phyloP scores from a whole-genome alignment of 2,888 invertebrate species.

The Dryocosmus kuriphilus region DNA sequence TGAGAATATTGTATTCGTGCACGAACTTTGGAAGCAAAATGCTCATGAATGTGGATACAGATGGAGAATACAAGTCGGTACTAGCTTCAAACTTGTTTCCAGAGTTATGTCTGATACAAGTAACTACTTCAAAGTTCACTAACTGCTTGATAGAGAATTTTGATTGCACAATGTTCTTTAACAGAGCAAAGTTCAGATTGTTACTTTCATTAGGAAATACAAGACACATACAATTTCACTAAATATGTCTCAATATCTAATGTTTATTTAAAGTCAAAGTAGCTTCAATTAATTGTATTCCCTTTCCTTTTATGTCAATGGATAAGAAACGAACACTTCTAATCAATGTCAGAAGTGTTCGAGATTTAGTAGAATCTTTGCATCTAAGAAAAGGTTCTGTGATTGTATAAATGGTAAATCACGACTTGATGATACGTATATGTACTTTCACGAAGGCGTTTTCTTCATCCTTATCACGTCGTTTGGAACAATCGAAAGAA shows the following conservation, averaged over 20 bases:
- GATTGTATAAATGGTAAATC: neutral
- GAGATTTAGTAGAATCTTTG: neutral
- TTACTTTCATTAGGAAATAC: neutral
- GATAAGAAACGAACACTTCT: neutral
- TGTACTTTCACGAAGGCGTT: neutral
- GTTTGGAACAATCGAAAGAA: neutral
- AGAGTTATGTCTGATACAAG: constrained; percentile 10
- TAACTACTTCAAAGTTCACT: constrained; percentile 8
- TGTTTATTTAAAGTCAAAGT: too few relatives aligned
- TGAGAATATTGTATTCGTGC: constrained; percentile 60
- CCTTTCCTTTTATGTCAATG: neutral
- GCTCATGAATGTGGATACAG: constrained; percentile 42
- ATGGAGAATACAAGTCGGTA: constrained; percentile 7
- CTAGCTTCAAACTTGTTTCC: constrained; percentile 16
- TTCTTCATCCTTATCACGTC: neutral
- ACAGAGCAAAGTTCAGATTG: neutral
- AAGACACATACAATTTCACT: neutral
- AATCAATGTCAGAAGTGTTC: neutral
- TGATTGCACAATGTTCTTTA: neutral
- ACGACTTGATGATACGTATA: neutral
- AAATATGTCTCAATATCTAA: too few relatives aligned
- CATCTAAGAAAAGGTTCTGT: neutral
- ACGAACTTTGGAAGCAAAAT: constrained; percentile 56
- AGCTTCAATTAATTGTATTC: neutral
- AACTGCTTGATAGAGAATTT: neutral